These are phyloP conservation scores for Eurytoma californica DNA, from an alignment of 2,888 invertebrate species.

Conservation along the genomic window DNA sequence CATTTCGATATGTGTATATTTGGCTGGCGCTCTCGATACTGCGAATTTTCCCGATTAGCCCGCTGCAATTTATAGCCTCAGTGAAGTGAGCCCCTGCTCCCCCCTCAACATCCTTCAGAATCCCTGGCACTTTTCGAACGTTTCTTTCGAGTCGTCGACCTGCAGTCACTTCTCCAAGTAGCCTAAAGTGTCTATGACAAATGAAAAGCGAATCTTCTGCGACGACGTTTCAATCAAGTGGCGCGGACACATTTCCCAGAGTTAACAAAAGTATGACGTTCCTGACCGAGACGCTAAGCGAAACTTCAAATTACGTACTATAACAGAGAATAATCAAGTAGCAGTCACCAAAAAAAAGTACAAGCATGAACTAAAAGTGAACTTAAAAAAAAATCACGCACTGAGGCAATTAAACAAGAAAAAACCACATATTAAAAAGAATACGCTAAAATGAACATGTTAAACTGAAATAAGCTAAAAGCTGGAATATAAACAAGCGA, in stretches of 20 bases:
- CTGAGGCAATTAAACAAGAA: constrained; percentile 9
- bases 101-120: background rate
- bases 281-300: constrained; percentile 36
- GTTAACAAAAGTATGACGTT: constrained; percentile 3
- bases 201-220: constrained; percentile 21
- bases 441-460: constrained; percentile 34
- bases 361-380: constrained; percentile 24
- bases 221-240: constrained; percentile 20
- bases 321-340: background rate
- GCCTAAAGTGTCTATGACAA: constrained; percentile 1
- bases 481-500: constrained; percentile 21
- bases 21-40: too few species aligned
- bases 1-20: too few species aligned
- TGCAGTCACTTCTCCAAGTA: constrained; percentile 52
- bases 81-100: constrained; percentile 8
- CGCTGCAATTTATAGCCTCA: background rate
- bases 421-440: constrained; percentile 24
- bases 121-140: constrained; percentile 34
- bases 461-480: constrained; percentile 39
- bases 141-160: constrained; percentile 41
- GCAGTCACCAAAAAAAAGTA: background rate
- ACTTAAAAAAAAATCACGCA: constrained; percentile 13
- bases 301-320: constrained; percentile 50
- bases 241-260: constrained; percentile 27
- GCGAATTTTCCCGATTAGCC: too few species aligned